Conservation (phyloP, 2,113 vertebrate species). For the Cyphomyrus plagiostoma region DNA sequence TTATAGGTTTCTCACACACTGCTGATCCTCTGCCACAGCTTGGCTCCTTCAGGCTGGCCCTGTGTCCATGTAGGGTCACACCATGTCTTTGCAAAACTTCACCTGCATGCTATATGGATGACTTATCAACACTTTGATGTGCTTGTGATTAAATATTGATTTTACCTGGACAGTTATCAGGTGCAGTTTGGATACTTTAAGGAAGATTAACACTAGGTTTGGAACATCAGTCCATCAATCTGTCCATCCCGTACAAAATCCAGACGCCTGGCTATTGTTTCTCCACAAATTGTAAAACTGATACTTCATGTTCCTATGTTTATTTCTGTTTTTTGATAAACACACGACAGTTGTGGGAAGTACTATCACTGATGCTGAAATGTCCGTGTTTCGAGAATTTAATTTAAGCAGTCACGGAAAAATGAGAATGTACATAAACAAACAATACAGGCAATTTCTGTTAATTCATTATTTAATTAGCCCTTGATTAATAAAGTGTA, state of each 20-base stretch:
- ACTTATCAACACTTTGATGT: background rate
- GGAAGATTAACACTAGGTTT: background rate
- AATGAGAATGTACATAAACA: background rate
- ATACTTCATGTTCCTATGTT: background rate
- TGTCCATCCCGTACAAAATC: background rate
- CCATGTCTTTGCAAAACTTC: background rate
- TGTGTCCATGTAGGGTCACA: background rate
- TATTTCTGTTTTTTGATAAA: background rate
- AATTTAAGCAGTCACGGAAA: background rate
- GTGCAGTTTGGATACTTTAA: background rate
- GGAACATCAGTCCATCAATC: background rate
- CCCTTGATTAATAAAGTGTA: background rate
- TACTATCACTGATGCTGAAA: background rate
- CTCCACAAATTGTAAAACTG: background rate
- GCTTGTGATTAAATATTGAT: background rate
- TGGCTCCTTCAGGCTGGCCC: background rate
- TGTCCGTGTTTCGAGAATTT: background rate
- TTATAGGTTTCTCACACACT: background rate
- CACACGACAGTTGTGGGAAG: background rate
- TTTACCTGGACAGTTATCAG: background rate
- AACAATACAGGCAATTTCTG: background rate
- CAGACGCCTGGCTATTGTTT: background rate
- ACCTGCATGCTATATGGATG: background rate
- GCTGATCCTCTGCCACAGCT: background rate
- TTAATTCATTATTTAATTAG: background rate